Conservation (phyloP, 2,888 invertebrate species). For the Stenurella melanura region DNA sequence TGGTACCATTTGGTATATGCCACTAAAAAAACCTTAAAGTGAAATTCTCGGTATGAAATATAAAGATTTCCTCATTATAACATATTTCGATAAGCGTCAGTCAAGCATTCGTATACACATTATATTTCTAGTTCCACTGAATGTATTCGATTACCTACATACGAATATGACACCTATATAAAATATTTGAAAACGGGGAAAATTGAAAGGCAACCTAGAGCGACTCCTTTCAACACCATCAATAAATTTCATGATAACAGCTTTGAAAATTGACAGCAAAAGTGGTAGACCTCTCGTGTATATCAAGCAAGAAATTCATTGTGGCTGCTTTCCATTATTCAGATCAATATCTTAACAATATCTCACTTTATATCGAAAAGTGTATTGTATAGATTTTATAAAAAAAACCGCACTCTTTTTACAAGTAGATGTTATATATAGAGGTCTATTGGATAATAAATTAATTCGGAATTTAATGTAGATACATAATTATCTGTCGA, state of each 20-base stretch:
- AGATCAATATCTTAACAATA: constrained; percentile 48
- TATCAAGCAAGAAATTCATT: constrained; percentile 46
- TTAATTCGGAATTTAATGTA: neutral
- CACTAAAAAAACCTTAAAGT: neutral
- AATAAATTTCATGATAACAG: constrained; percentile 59
- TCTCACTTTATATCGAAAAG: constrained; percentile 37
- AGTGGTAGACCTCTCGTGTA: constrained; percentile 51
- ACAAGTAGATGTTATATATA: constrained; percentile 12
- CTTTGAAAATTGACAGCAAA: constrained; percentile 57
- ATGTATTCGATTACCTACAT: constrained; percentile 26
- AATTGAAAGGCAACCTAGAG: constrained; percentile 50
- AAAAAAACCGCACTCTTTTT: constrained; percentile 11
- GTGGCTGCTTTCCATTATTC: constrained; percentile 49
- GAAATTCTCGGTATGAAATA: constrained; percentile 8
- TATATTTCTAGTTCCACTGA: constrained; percentile 21
- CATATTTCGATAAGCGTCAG: neutral
- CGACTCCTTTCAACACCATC: constrained; percentile 54
- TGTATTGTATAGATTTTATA: constrained; percentile 25
- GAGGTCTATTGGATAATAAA: constrained; percentile 13
- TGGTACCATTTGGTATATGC: constrained; percentile 4
- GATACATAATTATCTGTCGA: neutral
- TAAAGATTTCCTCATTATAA: constrained; percentile 11
- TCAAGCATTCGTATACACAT: constrained; percentile 20
- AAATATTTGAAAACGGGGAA: constrained; percentile 34
- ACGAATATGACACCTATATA: constrained; percentile 34